phyloP scores from a whole-genome alignment of 2,113 vertebrate species.

The Oryzias woworae region DNA sequence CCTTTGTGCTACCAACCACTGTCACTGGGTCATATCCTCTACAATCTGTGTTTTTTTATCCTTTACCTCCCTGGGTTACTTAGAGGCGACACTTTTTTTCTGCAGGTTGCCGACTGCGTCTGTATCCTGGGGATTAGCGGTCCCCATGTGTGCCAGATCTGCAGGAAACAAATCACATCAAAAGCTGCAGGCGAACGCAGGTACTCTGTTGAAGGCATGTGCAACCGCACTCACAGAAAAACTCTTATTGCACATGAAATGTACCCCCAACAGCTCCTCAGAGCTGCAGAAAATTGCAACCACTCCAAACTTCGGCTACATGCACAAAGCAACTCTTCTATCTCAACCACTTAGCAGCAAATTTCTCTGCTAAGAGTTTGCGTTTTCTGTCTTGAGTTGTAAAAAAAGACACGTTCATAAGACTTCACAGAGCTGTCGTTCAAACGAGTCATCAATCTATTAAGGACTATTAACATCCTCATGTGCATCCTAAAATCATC shows the following conservation, averaged over 20 bases:
- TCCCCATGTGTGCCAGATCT: slow-evolving; percentile 12
- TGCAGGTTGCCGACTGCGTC: slow-evolving; percentile 23
- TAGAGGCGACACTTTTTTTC: slow-evolving; percentile 26
- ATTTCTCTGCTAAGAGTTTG: background rate
- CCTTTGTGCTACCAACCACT: slow-evolving; percentile 20
- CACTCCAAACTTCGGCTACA: slow-evolving; percentile 4
- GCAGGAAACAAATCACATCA: slow-evolving; percentile 17
- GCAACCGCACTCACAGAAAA: slow-evolving; percentile 17
- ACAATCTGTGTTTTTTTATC: slow-evolving; percentile 38
- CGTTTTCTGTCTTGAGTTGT: too few relatives aligned
- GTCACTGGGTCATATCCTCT: slow-evolving; percentile 44
- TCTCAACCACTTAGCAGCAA: background rate
- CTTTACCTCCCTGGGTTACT: slow-evolving; percentile 24
- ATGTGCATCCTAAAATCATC: too few relatives aligned
- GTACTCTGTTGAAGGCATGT: slow-evolving; percentile 7
- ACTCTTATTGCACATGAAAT: slow-evolving; percentile 18
- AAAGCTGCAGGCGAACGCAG: background rate
- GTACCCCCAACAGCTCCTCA: slow-evolving; percentile 1
- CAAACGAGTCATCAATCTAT: too few relatives aligned
- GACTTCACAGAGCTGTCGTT: too few relatives aligned
- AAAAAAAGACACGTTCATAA: too few relatives aligned
- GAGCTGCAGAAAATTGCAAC: slow-evolving; percentile 6
- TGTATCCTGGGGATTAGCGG: slow-evolving; percentile 34
- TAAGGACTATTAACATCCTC: too few relatives aligned
- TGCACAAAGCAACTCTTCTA: background rate